Evolutionary conservation across 2,113 vertebrate genomes (phyloP).

Genomic region (Pteronura brasiliensis): DNA sequence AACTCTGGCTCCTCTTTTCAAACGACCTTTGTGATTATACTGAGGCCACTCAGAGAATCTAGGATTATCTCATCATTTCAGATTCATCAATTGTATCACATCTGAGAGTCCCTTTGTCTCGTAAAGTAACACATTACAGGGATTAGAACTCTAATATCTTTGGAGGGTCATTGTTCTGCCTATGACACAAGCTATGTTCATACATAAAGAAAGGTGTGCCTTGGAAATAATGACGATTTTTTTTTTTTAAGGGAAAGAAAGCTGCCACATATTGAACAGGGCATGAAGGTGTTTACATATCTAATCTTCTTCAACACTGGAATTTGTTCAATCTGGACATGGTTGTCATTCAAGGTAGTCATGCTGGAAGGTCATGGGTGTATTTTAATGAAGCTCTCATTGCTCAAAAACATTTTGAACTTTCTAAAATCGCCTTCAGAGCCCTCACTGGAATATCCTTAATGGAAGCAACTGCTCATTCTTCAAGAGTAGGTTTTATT

Average conservation of each 20-base stretch:
- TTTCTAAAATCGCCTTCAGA: neutral
- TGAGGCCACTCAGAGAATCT: neutral
- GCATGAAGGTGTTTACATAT: neutral
- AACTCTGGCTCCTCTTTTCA: neutral
- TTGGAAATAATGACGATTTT: neutral
- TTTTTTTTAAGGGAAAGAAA: conserved; percentile 24
- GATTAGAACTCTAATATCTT: neutral
- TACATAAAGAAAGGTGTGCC: conserved; percentile 22
- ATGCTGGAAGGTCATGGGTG: conserved; percentile 40
- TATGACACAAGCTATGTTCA: neutral
- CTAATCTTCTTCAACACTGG: neutral
- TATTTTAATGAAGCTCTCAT: conserved; percentile 21
- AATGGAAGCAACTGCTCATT: conserved; percentile 1
- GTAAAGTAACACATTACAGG: neutral
- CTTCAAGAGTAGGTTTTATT: neutral
- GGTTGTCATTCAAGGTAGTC: conserved; percentile 9
- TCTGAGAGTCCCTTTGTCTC: neutral
- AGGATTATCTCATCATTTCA: neutral
- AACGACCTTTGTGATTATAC: neutral
- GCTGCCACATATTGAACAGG: neutral
- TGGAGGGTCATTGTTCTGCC: neutral
- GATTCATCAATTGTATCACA: neutral
- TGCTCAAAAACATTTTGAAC: neutral
- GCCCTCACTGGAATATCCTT: neutral
- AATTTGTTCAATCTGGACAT: neutral